Conservation (phyloP, 2,113 vertebrate genomes). For the Herpetotheres cachinnans region DNA sequence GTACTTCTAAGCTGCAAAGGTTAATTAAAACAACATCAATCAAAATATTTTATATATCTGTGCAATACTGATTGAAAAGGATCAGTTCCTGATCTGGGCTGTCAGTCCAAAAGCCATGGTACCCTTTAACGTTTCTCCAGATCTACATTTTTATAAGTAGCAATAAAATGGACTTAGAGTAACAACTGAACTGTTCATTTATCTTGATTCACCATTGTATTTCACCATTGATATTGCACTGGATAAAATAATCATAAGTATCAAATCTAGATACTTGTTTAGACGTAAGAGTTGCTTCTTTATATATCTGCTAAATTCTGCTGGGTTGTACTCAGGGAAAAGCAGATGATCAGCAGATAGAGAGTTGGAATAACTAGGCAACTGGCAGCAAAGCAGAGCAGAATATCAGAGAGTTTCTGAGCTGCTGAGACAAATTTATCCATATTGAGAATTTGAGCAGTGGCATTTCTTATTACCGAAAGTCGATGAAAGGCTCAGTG, state of each 20-base stretch:
- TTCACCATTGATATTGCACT: not conserved
- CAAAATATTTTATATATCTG: not conserved
- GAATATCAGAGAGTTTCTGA: conserved; percentile 40
- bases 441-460: not conserved
- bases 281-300: not conserved
- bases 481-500: not conserved
- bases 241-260: not conserved
- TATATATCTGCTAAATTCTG: not conserved
- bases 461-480: not conserved
- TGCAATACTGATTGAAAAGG: not conserved
- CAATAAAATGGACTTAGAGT: not conserved
- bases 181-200: not conserved
- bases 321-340: conserved; percentile 17
- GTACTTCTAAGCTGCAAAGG: not conserved
- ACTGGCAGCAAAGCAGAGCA: not conserved
- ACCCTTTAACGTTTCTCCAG: not conserved
- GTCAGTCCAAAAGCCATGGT: not conserved
- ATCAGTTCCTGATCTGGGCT: not conserved
- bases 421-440: conserved; percentile 28
- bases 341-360: conserved; percentile 31
- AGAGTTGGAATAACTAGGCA: conserved; percentile 18
- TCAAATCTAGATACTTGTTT: not conserved
- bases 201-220: not conserved
- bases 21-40: conserved; percentile 26
- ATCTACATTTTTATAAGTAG: not conserved